Conservation (phyloP, 2,888 invertebrate genomes). For the Erynnis tages region DNA sequence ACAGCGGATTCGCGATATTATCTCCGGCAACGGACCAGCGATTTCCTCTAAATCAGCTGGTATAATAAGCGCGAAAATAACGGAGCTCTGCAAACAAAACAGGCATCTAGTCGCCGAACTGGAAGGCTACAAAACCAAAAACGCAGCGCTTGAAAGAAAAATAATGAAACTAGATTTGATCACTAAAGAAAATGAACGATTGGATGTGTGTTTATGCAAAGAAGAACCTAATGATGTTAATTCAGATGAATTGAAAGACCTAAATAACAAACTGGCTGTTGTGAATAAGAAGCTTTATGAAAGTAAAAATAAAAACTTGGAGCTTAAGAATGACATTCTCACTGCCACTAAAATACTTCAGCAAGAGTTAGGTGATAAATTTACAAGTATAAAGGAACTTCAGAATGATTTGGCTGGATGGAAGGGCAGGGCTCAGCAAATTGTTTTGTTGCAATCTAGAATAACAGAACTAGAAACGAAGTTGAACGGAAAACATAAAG, state of each 20-base stretch:
- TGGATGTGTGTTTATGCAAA: conserved; percentile 63
- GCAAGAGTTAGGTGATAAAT: conserved; percentile 88
- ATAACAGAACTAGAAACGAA: conserved; percentile 85
- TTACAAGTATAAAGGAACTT: conserved; percentile 83
- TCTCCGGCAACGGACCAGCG: conserved; percentile 68
- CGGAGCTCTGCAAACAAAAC: conserved; percentile 85
- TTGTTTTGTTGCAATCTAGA: conserved; percentile 85
- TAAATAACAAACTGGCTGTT: conserved; percentile 82
- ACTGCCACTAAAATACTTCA: conserved; percentile 87
- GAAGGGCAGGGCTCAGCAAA: conserved; percentile 90
- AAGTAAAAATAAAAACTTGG: conserved; percentile 84
- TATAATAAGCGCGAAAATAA: conserved; percentile 83
- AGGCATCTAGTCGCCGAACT: conserved; percentile 84
- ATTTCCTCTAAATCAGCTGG: conserved; percentile 77
- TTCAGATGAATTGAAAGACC: conserved; percentile 78
- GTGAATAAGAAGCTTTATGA: conserved; percentile 85
- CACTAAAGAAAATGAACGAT: conserved; percentile 58
- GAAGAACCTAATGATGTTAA: conserved; percentile 66
- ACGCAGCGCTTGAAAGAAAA: conserved; percentile 75
- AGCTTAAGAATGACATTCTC: conserved; percentile 86
- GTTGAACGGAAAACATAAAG: conserved; percentile 67
- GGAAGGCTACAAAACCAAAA: conserved; percentile 82
- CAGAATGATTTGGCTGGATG: conserved; percentile 83
- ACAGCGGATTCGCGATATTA: conserved; percentile 74
- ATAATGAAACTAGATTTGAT: conserved; percentile 67